Conservation (phyloP, 1,140 invertebrate genomes). For the Drosophila obscura region DNA sequence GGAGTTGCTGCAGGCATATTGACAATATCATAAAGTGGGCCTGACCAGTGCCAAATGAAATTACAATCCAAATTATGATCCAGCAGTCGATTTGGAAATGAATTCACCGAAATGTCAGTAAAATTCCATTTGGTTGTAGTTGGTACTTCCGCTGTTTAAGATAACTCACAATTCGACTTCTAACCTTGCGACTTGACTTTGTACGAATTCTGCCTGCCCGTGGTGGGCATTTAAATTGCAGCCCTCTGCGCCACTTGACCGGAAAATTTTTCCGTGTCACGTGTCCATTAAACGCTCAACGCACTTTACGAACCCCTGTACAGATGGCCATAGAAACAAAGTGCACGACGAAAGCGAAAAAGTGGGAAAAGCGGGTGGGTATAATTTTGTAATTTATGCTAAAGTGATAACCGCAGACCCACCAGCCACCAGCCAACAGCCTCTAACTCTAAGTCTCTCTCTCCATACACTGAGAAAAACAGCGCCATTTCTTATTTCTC, state of each 20-base stretch:
- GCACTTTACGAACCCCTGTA: conserved; percentile 40
- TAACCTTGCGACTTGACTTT: too few relatives aligned
- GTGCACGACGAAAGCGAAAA: not conserved
- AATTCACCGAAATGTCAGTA: conserved; percentile 11
- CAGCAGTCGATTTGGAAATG: conserved; percentile 12
- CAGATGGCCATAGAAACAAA: not conserved
- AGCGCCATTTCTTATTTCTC: not conserved
- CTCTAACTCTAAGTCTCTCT: too few relatives aligned
- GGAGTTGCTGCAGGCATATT: conserved; percentile 28
- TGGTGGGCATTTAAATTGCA: conserved; percentile 39
- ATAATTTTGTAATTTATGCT: conserved; percentile 47
- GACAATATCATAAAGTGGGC: conserved; percentile 45
- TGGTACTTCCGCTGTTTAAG: too few relatives aligned
- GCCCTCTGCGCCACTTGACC: not conserved
- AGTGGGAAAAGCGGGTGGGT: conserved; percentile 8
- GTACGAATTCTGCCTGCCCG: not conserved
- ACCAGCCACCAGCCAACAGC: conserved; percentile 8
- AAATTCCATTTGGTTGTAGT: too few relatives aligned
- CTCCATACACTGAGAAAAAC: too few relatives aligned
- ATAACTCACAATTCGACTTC: too few relatives aligned
- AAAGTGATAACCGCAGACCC: conserved; percentile 47
- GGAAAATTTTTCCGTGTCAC: conserved; percentile 17
- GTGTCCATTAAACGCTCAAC: conserved; percentile 53
- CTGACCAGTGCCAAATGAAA: conserved; percentile 25
- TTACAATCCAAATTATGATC: conserved; percentile 16